These are phyloP conservation scores for Chrosomus eos DNA, from an alignment of 2,797 vertebrate genomes.

Conservation along the genomic window DNA sequence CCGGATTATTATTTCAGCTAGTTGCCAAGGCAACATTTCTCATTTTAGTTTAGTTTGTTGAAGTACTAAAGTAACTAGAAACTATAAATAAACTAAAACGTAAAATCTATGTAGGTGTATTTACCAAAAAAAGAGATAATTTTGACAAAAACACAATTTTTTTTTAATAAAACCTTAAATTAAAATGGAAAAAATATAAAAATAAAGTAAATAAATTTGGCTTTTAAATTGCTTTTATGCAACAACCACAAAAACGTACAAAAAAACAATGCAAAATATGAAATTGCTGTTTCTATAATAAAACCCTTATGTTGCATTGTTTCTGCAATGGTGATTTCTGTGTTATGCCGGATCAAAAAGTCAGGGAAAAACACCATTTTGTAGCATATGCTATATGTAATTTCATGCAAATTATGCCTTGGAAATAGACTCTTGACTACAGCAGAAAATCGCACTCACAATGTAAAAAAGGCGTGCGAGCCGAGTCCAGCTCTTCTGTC, in stretches of 20 bases:
- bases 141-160: too few species aligned
- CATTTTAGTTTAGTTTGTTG: neutral
- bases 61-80: neutral
- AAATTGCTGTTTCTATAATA: too few species aligned
- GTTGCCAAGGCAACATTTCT: neutral
- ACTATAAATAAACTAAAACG: neutral
- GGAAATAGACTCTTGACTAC: neutral
- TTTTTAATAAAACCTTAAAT: too few species aligned
- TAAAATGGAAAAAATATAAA: too few species aligned
- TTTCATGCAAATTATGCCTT: slow-evolving; percentile 23
- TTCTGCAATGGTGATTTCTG: neutral
- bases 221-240: neutral
- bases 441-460: neutral
- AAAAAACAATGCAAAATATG: too few species aligned
- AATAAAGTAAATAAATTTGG: neutral
- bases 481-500: neutral
- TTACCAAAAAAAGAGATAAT: neutral
- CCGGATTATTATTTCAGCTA: neutral
- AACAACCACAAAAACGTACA: too few species aligned
- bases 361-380: slow-evolving; percentile 1
- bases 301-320: neutral
- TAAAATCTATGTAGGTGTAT: neutral
- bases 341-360: neutral
- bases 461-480: neutral
- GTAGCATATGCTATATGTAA: slow-evolving; percentile 2